These are phyloP conservation scores for Cynocephalus volans DNA, from an alignment of 2,113 vertebrate genomes.

Conservation along the genomic window DNA sequence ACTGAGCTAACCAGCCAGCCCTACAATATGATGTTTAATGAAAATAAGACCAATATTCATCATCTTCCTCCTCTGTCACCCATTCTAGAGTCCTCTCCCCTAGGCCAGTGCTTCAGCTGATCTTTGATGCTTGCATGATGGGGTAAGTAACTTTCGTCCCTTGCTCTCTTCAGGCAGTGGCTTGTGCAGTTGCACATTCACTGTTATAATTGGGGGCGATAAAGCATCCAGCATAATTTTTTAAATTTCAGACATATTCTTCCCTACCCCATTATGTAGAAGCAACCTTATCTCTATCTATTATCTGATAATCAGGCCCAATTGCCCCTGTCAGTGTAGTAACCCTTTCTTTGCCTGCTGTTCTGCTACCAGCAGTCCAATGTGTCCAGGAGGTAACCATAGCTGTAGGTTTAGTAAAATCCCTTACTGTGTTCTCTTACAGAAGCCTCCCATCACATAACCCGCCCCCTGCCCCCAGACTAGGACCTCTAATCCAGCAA, in stretches of 20 bases:
- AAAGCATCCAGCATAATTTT: not conserved
- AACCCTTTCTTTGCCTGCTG: not conserved
- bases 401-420: not conserved
- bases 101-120: not conserved
- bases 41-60: too few relatives aligned
- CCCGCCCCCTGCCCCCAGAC: not conserved
- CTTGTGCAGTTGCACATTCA: not conserved
- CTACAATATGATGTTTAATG: not conserved
- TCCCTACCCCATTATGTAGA: not conserved
- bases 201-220: not conserved
- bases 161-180: not conserved
- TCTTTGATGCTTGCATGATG: not conserved
- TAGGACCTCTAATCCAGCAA: not conserved
- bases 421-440: not conserved
- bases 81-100: not conserved
- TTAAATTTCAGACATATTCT: not conserved
- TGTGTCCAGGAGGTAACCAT: not conserved
- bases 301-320: not conserved
- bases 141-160: not conserved
- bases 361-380: not conserved
- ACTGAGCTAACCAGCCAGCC: too few relatives aligned
- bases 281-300: not conserved
- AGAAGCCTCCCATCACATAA: not conserved
- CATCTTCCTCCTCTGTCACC: not conserved
- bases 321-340: not conserved